phyloP scores from a whole-genome alignment of 2,797 vertebrate genomes.

The Gambusia yucatana region DNA sequence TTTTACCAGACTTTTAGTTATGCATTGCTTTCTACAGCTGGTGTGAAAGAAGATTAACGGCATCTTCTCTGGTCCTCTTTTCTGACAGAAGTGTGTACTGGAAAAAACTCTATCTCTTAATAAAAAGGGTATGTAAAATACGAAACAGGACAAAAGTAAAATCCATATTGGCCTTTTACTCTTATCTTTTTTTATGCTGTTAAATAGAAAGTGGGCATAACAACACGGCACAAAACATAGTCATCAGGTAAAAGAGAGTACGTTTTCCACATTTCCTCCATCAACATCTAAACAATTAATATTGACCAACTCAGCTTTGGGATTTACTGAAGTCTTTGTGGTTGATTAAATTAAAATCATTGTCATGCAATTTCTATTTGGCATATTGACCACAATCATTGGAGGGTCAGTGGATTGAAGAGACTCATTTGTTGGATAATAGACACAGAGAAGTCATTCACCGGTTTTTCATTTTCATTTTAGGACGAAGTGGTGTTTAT shows the following conservation, averaged over 20 bases:
- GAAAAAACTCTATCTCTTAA: slow-evolving; percentile 62
- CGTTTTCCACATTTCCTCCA: slow-evolving; percentile 39
- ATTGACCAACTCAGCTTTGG: slow-evolving; percentile 57
- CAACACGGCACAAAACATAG: neutral
- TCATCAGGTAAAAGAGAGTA: neutral
- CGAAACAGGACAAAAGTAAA: slow-evolving; percentile 62
- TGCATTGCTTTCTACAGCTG: slow-evolving; percentile 93
- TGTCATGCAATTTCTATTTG: slow-evolving; percentile 60
- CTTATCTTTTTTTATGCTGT: slow-evolving; percentile 6
- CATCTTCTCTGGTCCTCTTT: slow-evolving; percentile 66
- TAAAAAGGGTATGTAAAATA: slow-evolving; percentile 46
- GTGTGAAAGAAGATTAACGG: slow-evolving; percentile 90
- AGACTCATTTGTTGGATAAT: slow-evolving; percentile 71
- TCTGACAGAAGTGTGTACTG: slow-evolving; percentile 62
- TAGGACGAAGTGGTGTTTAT: slow-evolving; percentile 73
- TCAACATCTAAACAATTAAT: slow-evolving; percentile 71
- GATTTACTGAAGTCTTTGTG: slow-evolving; percentile 58
- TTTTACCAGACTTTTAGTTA: slow-evolving; percentile 96
- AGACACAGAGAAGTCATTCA: slow-evolving; percentile 72
- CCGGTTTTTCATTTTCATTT: slow-evolving; percentile 79
- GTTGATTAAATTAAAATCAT: slow-evolving; percentile 76
- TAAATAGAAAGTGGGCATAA: neutral
- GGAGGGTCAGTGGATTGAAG: slow-evolving; percentile 71
- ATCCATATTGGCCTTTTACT: slow-evolving; percentile 60
- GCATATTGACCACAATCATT: slow-evolving; percentile 74